phyloP scores from a whole-genome alignment of 2,888 invertebrate genomes.

The Cephus pulcher region DNA sequence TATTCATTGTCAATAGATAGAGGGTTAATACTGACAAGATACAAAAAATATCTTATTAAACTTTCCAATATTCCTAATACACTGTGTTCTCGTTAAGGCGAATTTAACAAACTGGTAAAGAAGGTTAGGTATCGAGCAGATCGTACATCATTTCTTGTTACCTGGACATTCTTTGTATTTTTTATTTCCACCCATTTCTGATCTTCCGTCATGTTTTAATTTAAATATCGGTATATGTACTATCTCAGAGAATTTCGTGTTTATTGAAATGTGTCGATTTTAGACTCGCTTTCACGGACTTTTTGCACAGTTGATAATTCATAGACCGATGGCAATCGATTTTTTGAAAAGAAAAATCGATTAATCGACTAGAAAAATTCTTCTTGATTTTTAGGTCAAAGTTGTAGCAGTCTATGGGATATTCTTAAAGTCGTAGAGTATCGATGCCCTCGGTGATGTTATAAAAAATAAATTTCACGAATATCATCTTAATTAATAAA shows the following conservation, averaged over 20 bases:
- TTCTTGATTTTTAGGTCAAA: background rate
- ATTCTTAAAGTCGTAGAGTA: background rate
- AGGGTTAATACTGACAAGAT: background rate
- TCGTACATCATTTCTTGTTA: background rate
- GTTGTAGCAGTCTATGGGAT: background rate
- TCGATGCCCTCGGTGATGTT: background rate
- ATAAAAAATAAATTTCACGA: background rate
- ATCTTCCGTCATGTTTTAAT: slow-evolving; percentile 5
- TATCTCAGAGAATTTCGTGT: background rate
- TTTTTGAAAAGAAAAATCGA: background rate
- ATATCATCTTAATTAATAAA: background rate
- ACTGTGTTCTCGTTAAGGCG: background rate
- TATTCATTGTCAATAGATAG: background rate
- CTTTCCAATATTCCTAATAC: background rate
- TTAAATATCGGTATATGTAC: background rate
- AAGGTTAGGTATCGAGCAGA: background rate
- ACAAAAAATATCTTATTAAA: background rate
- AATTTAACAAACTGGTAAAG: background rate
- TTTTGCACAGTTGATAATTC: slow-evolving; percentile 17
- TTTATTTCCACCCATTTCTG: background rate
- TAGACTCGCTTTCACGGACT: slow-evolving; percentile 13
- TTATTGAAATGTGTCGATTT: slow-evolving; percentile 9
- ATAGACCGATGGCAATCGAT: background rate
- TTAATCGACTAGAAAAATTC: background rate
- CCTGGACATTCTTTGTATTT: background rate